Conservation (phyloP, 2,888 invertebrate genomes). For the Philhelius pedissequus region DNA sequence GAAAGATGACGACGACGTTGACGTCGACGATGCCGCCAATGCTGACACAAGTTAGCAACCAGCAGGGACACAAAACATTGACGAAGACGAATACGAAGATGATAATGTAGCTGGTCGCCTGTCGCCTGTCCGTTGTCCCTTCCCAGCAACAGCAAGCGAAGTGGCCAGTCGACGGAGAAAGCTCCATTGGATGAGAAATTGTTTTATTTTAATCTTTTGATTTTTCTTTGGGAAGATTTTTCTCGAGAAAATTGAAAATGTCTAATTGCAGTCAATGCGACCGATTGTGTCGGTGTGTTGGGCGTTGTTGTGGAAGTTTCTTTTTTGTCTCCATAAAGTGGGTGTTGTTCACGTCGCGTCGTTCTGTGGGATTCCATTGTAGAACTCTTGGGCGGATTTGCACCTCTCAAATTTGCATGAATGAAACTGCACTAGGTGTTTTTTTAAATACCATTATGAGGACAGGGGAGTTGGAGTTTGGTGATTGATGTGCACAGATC, state of each 20-base stretch:
- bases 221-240: slow-evolving; percentile 36
- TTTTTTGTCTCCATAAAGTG: slow-evolving; percentile 24
- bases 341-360: slow-evolving; percentile 14
- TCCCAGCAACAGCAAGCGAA: slow-evolving; percentile 16
- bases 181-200: slow-evolving; percentile 16
- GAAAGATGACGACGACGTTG: neutral
- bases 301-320: slow-evolving; percentile 37
- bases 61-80: slow-evolving; percentile 36
- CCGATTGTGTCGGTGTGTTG: neutral
- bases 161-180: slow-evolving; percentile 41
- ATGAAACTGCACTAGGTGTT: neutral
- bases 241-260: slow-evolving; percentile 1
- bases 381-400: neutral
- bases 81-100: slow-evolving; percentile 21
- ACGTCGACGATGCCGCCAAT: slow-evolving; percentile 6
- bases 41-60: slow-evolving; percentile 16
- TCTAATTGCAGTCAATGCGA: neutral
- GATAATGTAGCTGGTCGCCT: no score
- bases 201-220: neutral
- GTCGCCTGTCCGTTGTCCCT: neutral
- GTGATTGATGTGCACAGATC: neutral
- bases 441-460: neutral
- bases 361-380: neutral
- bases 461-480: neutral
- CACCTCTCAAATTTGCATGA: neutral